Evolutionary conservation across 2,888 invertebrate genomes (phyloP).

Genomic region (Drosophila atripex): DNA sequence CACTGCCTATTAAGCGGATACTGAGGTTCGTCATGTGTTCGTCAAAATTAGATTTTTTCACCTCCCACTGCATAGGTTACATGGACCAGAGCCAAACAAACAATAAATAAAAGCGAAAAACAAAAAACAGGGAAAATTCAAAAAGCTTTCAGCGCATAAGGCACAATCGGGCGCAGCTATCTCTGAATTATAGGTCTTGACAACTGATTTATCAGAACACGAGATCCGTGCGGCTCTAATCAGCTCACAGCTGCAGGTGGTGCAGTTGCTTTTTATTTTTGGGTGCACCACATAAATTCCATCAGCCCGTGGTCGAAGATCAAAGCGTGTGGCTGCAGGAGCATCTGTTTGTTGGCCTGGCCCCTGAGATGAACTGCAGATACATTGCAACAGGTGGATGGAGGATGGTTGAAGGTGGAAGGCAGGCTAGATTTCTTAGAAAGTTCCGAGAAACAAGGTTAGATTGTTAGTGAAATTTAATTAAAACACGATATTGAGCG

Average conservation of each 20-base stretch:
- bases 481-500: conserved; percentile 48
- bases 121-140: conserved; percentile 16
- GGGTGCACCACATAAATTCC: conserved; percentile 60
- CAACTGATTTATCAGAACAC: conserved; percentile 68
- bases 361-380: conserved; percentile 35
- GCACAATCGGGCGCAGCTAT: conserved; percentile 17
- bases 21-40: conserved; percentile 32
- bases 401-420: background rate
- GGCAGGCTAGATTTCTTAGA: conserved; percentile 38
- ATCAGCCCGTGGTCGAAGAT: conserved; percentile 59
- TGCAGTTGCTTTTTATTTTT: conserved; percentile 31
- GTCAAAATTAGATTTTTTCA: conserved; percentile 52
- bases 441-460: conserved; percentile 47
- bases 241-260: conserved; percentile 56
- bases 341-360: conserved; percentile 51
- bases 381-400: conserved; percentile 51
- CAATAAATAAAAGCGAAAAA: conserved; percentile 60
- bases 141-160: conserved; percentile 62
- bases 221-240: conserved; percentile 49
- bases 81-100: conserved; percentile 54
- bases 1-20: conserved; percentile 29
- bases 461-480: conserved; percentile 55
- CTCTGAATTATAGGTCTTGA: conserved; percentile 51
- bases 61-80: conserved; percentile 47
- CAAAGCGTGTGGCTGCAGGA: conserved; percentile 54